phyloP scores from a whole-genome alignment of 2,888 invertebrate species.

The Eilema sororculum region DNA sequence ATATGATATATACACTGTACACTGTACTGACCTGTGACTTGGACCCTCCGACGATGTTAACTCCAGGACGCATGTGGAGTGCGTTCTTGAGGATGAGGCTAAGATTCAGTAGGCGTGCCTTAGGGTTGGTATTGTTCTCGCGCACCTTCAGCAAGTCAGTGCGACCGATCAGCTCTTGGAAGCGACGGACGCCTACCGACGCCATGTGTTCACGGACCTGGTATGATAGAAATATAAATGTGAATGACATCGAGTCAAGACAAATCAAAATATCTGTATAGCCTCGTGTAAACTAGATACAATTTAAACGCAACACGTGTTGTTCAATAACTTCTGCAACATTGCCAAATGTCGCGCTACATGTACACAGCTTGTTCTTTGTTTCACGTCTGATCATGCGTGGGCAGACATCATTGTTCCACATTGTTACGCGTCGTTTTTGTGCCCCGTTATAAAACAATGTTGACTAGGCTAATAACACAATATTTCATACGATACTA shows the following conservation, averaged over 20 bases:
- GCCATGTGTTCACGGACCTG: slow-evolving; percentile 97
- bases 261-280: neutral
- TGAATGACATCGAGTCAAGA: too few species aligned
- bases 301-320: neutral
- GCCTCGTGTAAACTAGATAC: neutral
- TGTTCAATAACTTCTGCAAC: too few species aligned
- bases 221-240: neutral
- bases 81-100: slow-evolving; percentile 95
- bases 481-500: too few species aligned
- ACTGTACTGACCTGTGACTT: slow-evolving; percentile 88
- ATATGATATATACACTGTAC: too few species aligned
- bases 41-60: slow-evolving; percentile 96
- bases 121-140: slow-evolving; percentile 90
- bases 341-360: too few species aligned
- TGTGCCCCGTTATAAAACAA: too few species aligned
- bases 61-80: slow-evolving; percentile 94
- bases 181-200: slow-evolving; percentile 93
- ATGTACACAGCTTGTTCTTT: too few species aligned
- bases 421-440: too few species aligned
- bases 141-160: slow-evolving; percentile 94
- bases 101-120: slow-evolving; percentile 95
- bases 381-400: too few species aligned
- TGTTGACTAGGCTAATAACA: too few species aligned
- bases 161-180: slow-evolving; percentile 97
- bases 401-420: too few species aligned